Conservation (phyloP, 2,113 vertebrate genomes). For the Tenebrosternarchus preto region DNA sequence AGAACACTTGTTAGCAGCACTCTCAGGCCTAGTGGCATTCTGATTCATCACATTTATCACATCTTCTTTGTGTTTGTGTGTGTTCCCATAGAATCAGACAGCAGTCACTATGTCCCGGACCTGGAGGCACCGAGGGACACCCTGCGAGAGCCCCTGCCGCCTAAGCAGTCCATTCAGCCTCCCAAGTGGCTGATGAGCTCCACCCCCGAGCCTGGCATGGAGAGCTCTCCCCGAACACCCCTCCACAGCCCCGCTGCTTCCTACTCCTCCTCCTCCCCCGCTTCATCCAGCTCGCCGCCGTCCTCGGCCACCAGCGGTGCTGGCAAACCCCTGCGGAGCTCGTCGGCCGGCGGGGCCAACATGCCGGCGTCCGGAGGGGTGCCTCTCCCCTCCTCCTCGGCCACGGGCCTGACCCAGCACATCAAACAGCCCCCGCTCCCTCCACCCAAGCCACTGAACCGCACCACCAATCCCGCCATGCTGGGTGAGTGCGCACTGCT, state of each 20-base stretch:
- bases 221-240: slow-evolving; percentile 66
- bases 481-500: slow-evolving; percentile 79
- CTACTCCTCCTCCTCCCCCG: slow-evolving; percentile 69
- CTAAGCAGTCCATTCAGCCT: slow-evolving; percentile 84
- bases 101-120: slow-evolving; percentile 75
- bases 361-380: slow-evolving; percentile 62
- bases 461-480: slow-evolving; percentile 82
- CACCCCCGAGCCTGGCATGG: slow-evolving; percentile 72
- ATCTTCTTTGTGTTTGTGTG: not conserved
- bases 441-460: slow-evolving; percentile 91
- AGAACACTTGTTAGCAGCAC: not conserved
- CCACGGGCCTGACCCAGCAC: slow-evolving; percentile 60
- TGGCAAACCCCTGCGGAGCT: slow-evolving; percentile 75
- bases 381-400: slow-evolving; percentile 57
- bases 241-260: slow-evolving; percentile 62
- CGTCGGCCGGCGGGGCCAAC: slow-evolving; percentile 72
- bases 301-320: slow-evolving; percentile 43
- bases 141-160: slow-evolving; percentile 71
- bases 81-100: slow-evolving; percentile 75
- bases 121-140: slow-evolving; percentile 76
- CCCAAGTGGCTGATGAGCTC: slow-evolving; percentile 88
- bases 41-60: no score
- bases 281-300: slow-evolving; percentile 49
- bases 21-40: not conserved
- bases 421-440: slow-evolving; percentile 90